These are phyloP conservation scores for Orius insidiosus DNA, from an alignment of 1,140 invertebrate genomes.

Conservation along the genomic window DNA sequence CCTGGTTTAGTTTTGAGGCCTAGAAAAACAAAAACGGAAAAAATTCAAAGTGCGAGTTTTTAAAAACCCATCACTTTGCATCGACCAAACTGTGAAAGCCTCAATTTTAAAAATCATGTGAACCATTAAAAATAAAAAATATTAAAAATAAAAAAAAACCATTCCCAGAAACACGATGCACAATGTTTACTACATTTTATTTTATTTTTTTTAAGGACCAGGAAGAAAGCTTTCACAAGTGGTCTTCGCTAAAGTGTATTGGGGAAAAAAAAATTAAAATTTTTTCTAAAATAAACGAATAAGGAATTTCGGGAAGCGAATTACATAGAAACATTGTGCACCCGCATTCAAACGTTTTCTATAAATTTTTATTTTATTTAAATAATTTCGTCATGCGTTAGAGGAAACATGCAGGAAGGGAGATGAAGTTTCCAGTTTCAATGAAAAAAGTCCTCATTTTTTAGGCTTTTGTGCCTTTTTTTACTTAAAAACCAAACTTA, in stretches of 20 bases:
- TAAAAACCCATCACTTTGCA: constrained; percentile 5
- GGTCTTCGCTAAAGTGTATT: constrained; percentile 16
- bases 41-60: not conserved
- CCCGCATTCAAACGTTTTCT: constrained; percentile 14
- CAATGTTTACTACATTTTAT: constrained; percentile 15
- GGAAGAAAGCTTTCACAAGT: constrained; percentile 17
- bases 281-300: constrained; percentile 2
- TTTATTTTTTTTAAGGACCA: constrained; percentile 1
- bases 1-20: constrained; percentile 13
- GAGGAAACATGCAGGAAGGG: too few species aligned
- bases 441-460: too few species aligned
- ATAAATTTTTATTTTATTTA: not conserved
- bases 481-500: too few species aligned
- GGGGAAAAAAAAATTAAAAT: constrained; percentile 8
- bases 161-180: constrained; percentile 13
- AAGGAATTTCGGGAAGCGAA: constrained; percentile 5
- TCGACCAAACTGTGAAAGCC: constrained; percentile 14
- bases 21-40: constrained; percentile 8
- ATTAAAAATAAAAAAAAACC: not conserved
- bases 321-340: constrained; percentile 15
- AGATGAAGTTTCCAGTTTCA: too few species aligned
- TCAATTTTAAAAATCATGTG: constrained; percentile 6
- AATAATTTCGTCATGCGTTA: not conserved
- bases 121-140: constrained; percentile 7
- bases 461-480: too few species aligned